Conservation (phyloP, 1,140 invertebrate genomes). For the Drosophila ambigua region DNA sequence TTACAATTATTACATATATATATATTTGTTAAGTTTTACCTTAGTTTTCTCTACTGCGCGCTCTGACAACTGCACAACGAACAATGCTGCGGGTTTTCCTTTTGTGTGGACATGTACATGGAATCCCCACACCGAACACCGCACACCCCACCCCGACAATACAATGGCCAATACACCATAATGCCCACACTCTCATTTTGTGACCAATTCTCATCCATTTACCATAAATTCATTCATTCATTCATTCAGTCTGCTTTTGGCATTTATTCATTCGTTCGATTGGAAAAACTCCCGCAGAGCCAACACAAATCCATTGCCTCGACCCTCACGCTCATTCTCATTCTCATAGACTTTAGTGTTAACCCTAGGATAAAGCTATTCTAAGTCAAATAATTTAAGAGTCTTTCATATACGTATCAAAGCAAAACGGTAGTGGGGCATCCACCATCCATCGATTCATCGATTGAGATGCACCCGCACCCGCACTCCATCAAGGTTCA, state of each 20-base stretch:
- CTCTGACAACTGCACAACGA: conserved; percentile 36
- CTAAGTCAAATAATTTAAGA: conserved; percentile 40
- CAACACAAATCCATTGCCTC: conserved; percentile 7
- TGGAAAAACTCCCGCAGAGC: conserved; percentile 40
- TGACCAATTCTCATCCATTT: background rate
- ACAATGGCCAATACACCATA: conserved; percentile 15
- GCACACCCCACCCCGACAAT: background rate
- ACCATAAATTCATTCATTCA: conserved; percentile 24
- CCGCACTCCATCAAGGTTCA: conserved; percentile 40
- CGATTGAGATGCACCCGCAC: conserved; percentile 44
- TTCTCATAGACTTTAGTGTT: conserved; percentile 23
- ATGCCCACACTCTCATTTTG: conserved; percentile 3
- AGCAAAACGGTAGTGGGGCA: conserved; percentile 8
- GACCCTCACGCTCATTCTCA: background rate
- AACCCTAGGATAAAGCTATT: conserved; percentile 29
- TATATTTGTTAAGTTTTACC: conserved; percentile 35
- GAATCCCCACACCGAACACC: background rate
- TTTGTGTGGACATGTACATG: background rate
- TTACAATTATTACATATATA: conserved; percentile 4
- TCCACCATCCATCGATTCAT: conserved; percentile 16
- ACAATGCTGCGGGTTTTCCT: conserved; percentile 35
- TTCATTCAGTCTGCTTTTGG: conserved; percentile 41
- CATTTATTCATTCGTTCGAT: conserved; percentile 46
- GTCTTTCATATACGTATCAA: conserved; percentile 37
- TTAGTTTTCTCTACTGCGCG: conserved; percentile 23